These are phyloP conservation scores for Coelogynopora nodosa DNA, from an alignment of 2,888 invertebrate genomes.

Conservation along the genomic window DNA sequence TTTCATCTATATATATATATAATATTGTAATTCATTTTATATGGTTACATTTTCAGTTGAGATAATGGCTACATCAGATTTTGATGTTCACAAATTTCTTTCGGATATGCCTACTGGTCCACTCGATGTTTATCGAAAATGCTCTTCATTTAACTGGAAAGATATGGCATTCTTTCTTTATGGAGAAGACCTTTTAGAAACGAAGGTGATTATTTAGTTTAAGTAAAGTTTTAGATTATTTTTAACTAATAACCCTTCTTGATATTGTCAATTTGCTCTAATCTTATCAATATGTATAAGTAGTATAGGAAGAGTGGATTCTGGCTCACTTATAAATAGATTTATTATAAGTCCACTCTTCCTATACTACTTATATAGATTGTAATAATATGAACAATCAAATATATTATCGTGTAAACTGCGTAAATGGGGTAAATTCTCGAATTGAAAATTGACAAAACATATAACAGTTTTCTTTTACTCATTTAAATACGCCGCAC, in stretches of 20 bases:
- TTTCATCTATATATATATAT: background rate
- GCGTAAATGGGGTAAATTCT: too few relatives aligned
- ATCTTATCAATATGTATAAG: background rate
- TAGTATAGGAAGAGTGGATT: background rate
- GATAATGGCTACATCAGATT: background rate
- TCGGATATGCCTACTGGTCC: conserved; percentile 67
- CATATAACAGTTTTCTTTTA: too few relatives aligned
- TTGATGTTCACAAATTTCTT: conserved; percentile 14
- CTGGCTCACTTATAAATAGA: background rate
- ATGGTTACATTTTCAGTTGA: background rate
- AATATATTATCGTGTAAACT: too few relatives aligned
- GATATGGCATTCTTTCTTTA: conserved; percentile 75
- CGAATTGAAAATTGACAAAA: too few relatives aligned
- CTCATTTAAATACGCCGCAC: too few relatives aligned
- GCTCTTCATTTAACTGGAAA: conserved; percentile 81
- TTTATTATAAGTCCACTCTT: too few relatives aligned
- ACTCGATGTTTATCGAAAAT: conserved; percentile 73
- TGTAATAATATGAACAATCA: too few relatives aligned
- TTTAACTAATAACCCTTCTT: too few relatives aligned
- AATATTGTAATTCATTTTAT: background rate
- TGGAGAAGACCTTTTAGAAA: conserved; percentile 71
- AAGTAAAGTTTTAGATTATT: conserved; percentile 14
- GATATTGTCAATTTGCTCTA: background rate
- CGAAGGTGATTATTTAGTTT: background rate
- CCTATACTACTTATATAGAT: too few relatives aligned